A percentile compares a stretch with the other conserved stretches of the same genome.
phyloP scores from a whole-genome alignment of 2,888 invertebrate genomes.

The Polydrusus cervinus region DNA sequence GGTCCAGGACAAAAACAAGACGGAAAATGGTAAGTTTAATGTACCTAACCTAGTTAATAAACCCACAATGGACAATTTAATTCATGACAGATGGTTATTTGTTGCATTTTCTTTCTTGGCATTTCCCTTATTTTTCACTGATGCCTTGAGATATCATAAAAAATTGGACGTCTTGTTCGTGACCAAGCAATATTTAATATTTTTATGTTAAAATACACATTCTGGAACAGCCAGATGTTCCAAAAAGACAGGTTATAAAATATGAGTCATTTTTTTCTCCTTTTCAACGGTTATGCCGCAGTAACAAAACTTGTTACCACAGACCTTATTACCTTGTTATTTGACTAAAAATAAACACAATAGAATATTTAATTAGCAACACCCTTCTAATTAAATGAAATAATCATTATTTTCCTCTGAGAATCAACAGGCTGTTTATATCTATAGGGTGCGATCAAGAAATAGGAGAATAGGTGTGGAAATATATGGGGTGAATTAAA shows the following conservation, averaged over 20 bases:
- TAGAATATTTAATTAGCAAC: slow-evolving; percentile 14
- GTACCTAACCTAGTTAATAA: slow-evolving; percentile 49
- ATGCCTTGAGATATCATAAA: not conserved
- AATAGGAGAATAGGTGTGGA: not conserved
- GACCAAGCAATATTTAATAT: slow-evolving; percentile 7
- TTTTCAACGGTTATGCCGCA: not conserved
- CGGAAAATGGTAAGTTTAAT: slow-evolving; percentile 65
- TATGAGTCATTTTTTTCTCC: slow-evolving; percentile 36
- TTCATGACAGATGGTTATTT: slow-evolving; percentile 59
- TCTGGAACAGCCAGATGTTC: slow-evolving; percentile 26
- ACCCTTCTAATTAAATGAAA: slow-evolving; percentile 15
- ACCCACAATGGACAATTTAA: slow-evolving; percentile 14
- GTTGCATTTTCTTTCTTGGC: slow-evolving; percentile 46
- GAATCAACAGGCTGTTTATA: slow-evolving; percentile 61
- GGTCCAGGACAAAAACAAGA: slow-evolving; percentile 62
- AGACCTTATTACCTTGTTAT: not conserved
- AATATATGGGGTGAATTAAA: not conserved
- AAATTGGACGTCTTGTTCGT: not conserved
- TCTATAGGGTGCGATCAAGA: slow-evolving; percentile 46
- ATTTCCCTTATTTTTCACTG: slow-evolving; percentile 14
- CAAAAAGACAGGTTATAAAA: slow-evolving; percentile 21
- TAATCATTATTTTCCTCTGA: not conserved
- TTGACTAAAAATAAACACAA: not conserved
- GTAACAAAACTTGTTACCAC: not conserved
- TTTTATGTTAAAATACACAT: not conserved